Evolutionary conservation across 2,888 invertebrate genomes (phyloP).

Genomic region (Eilema sororculum): DNA sequence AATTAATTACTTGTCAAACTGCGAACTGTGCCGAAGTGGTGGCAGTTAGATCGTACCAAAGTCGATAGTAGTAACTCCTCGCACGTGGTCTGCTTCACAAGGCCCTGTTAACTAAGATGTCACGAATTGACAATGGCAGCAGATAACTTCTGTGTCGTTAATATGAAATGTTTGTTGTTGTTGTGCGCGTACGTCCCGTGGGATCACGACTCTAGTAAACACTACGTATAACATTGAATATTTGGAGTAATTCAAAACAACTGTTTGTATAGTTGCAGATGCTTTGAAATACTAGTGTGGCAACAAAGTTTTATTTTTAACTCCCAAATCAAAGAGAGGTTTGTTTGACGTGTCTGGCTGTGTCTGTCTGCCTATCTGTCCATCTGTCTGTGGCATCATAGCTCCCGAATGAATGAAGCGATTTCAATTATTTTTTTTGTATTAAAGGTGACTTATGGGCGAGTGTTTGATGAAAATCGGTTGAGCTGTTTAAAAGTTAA

Average conservation of each 20-base stretch:
- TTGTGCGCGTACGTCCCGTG: not conserved
- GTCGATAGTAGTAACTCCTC: constrained; percentile 57
- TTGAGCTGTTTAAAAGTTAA: no score
- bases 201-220: constrained; percentile 17
- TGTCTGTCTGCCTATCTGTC: no score
- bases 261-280: not conserved
- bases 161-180: constrained; percentile 28
- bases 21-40: constrained; percentile 56
- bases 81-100: constrained; percentile 60
- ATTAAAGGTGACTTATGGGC: no score
- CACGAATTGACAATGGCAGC: constrained; percentile 48
- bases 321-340: no score
- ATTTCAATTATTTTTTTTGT: no score
- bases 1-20: constrained; percentile 62
- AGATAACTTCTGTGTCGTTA: constrained; percentile 47
- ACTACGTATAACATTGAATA: not conserved
- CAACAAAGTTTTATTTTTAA: not conserved
- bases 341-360: no score
- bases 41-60: constrained; percentile 53
- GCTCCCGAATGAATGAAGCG: no score
- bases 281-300: no score
- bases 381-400: no score
- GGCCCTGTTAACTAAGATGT: constrained; percentile 50
- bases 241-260: not conserved
- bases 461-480: no score